Evolutionary conservation across 2,113 vertebrate species (phyloP).

Genomic region (Junco hyemalis): DNA sequence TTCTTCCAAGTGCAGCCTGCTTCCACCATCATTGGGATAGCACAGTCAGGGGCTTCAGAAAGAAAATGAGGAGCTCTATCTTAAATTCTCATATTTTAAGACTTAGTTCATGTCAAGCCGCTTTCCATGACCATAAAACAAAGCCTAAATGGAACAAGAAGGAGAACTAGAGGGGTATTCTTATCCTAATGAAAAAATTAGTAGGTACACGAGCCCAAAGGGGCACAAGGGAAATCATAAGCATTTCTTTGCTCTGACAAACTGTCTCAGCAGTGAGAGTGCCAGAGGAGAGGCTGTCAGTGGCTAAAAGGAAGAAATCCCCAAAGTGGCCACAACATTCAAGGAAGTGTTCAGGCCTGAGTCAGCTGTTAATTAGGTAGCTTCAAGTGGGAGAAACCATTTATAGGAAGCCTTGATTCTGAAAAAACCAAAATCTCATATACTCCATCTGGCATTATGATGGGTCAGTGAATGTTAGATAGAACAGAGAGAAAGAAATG

Average conservation of each 20-base stretch:
- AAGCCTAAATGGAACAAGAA: background rate
- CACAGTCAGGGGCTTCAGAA: background rate
- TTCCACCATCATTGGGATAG: background rate
- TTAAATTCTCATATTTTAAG: background rate
- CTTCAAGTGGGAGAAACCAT: background rate
- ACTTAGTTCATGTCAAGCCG: background rate
- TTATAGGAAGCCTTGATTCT: background rate
- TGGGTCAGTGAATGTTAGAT: background rate
- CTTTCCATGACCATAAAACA: background rate
- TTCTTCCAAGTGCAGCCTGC: background rate
- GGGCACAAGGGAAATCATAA: background rate
- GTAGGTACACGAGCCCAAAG: background rate
- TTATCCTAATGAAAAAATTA: slow-evolving; percentile 37
- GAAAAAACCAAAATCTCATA: background rate
- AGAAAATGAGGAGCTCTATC: background rate
- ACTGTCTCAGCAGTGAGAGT: background rate
- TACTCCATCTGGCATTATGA: background rate
- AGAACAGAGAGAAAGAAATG: background rate
- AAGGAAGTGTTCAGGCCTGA: slow-evolving; percentile 2
- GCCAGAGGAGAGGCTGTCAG: background rate
- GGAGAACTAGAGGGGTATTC: background rate
- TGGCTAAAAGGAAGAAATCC: slow-evolving; percentile 33
- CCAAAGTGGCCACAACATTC: background rate
- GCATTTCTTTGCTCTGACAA: background rate
- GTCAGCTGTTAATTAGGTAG: slow-evolving; percentile 11